A percentile compares a stretch with the other conserved stretches of the same genome.
These are phyloP conservation scores for Paratrypauchen microcephalus DNA, from an alignment of 2,797 vertebrate genomes.

Conservation along the genomic window DNA sequence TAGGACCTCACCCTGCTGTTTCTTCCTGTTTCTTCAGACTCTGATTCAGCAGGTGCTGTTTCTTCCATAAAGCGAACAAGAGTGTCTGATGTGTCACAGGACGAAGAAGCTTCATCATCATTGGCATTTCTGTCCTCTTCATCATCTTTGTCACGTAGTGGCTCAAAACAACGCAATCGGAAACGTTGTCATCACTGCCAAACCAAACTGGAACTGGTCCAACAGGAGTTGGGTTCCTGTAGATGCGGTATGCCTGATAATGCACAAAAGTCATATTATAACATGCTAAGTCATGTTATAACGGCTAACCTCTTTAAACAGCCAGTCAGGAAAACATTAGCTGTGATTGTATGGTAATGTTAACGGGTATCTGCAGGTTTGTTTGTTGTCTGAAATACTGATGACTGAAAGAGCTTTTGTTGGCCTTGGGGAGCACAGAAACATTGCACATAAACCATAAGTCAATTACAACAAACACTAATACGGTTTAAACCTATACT, in stretches of 20 bases:
- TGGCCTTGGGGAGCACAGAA: conserved; percentile 46
- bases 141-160: conserved; percentile 75
- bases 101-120: conserved; percentile 74
- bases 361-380: conserved; percentile 28
- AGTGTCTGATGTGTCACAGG: conserved; percentile 79
- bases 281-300: neutral
- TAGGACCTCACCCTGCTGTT: neutral
- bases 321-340: neutral
- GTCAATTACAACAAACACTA: conserved; percentile 72
- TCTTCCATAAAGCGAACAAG: conserved; percentile 91
- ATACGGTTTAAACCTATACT: conserved; percentile 70
- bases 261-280: neutral
- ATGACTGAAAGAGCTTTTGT: conserved; percentile 40
- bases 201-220: conserved; percentile 98
- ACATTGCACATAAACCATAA: conserved; percentile 70
- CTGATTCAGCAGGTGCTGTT: conserved; percentile 89
- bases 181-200: conserved; percentile 98
- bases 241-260: conserved; percentile 87
- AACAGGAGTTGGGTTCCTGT: conserved; percentile 97
- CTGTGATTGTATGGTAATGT: conserved; percentile 1
- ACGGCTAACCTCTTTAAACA: neutral
- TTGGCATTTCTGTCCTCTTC: conserved; percentile 66
- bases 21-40: conserved; percentile 73
- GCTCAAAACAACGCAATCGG: conserved; percentile 93
- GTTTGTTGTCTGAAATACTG: conserved; percentile 45